Base-by-base conservation (phyloP, 1,140 invertebrate species). In the Tetranychus cinnabarinus region DNA sequence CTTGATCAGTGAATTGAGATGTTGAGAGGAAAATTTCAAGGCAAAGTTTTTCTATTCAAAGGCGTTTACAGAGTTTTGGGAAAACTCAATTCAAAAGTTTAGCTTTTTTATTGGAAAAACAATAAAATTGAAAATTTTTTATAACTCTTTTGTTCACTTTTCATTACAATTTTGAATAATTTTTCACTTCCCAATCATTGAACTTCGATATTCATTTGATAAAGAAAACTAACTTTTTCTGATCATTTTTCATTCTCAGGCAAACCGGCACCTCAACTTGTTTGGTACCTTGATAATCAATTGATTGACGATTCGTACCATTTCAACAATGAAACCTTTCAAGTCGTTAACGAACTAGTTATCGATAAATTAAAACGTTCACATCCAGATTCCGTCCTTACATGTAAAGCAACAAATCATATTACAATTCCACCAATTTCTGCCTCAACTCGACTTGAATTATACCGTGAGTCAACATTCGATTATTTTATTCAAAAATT, bases 321-420 rank as follows among this genome's bases (percentile, higher is more conserved):
- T 10, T 59, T 58, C 2, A 60, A 61, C 36, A 61, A 61, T 5
- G 60, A 61, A 34, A 59, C 60, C 33, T 66, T 67, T 8, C 68
- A 66, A 52, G 68, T 70, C 10, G 76, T 61, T 45, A 68, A 68
- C 72, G 77, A 83, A 63, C 76, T 88, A 50, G 78, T 80, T 56
- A 81, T 86, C 77, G 79, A 79, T 39, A 77, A 79, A 23, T 77
- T 88, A 58, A 77, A 78, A 35, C 76, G 86, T 48, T 79, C 81
- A 15, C 82, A 88, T 73, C 78, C 88, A 60, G 81, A 84, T 61
- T 81, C 83, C 2, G 81, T 86, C 65, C 85, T 86, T 70, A 86
- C 84, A 42, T 90, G 86, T 70, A 82, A 85, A 70, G 85, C 86
- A 13, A 75, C 79, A 65, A 90, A 90, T 71, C 88, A 85, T 8